Percentiles rank a stretch among this genome's conserved stretches.
phyloP scores from a whole-genome alignment of 2,797 vertebrate species.

The Ctenochaetus hawaiiensis region DNA sequence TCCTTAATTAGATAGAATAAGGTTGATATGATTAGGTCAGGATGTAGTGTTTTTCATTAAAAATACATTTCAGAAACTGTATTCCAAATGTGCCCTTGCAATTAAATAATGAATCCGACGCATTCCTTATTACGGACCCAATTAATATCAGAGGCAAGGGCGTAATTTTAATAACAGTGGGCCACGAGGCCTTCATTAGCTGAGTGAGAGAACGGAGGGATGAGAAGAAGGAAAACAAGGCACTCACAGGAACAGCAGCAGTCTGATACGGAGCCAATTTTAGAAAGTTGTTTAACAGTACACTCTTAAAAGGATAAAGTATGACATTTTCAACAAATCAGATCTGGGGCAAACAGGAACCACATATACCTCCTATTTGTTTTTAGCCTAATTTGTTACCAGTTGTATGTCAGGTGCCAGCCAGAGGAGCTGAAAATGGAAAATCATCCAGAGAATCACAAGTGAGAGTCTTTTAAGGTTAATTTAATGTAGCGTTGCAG shows the following conservation, averaged over 20 bases:
- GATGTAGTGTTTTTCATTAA: conserved; percentile 99
- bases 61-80: conserved; percentile 98
- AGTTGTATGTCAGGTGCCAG: conserved; percentile 34
- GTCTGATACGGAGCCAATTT: conserved; percentile 60
- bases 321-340: conserved; percentile 46
- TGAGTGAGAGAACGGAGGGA: conserved; percentile 71
- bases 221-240: conserved; percentile 73
- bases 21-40: conserved; percentile 99
- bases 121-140: conserved; percentile 97
- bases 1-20: conserved; percentile 99
- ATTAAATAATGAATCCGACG: conserved; percentile 98
- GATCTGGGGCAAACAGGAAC: conserved; percentile 31
- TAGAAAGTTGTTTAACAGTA: conserved; percentile 61
- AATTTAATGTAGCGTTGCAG: conserved; percentile 16
- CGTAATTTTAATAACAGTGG: conserved; percentile 97
- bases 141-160: conserved; percentile 96
- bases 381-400: conserved; percentile 27
- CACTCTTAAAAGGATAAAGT: conserved; percentile 40
- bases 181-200: conserved; percentile 95
- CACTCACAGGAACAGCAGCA: conserved; percentile 83
- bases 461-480: conserved; percentile 32
- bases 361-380: conserved; percentile 35
- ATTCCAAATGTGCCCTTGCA: conserved; percentile 98
- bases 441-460: conserved; percentile 27
- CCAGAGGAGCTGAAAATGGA: conserved; percentile 15